Evolutionary conservation across 2,888 invertebrate species (phyloP).

Genomic region (Anthophora plumipes): DNA sequence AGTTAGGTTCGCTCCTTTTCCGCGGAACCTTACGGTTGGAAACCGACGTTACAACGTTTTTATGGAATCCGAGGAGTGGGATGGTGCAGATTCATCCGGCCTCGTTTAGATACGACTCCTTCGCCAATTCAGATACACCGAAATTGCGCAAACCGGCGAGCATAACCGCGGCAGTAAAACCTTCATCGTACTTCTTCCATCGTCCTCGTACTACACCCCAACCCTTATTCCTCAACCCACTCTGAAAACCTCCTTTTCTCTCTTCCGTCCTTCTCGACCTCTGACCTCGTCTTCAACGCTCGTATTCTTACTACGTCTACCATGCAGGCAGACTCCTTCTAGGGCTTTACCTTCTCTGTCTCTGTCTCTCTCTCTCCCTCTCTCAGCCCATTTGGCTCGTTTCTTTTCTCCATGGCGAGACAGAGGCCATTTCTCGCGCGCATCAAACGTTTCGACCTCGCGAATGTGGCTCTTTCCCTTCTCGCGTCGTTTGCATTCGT

Average conservation of each 20-base stretch:
- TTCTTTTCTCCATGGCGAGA: constrained; percentile 12
- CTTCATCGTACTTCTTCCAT: constrained; percentile 67
- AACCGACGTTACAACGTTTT: constrained; percentile 65
- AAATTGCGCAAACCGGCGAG: constrained; percentile 76
- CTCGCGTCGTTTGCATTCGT: constrained; percentile 3
- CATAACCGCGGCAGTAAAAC: constrained; percentile 75
- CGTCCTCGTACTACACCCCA: constrained; percentile 25
- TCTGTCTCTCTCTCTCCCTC: neutral
- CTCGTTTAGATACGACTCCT: constrained; percentile 77
- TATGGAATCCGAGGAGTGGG: constrained; percentile 61
- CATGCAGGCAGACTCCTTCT: too few relatives aligned
- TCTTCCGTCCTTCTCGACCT: constrained; percentile 39
- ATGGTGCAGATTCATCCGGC: constrained; percentile 71
- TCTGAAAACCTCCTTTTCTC: neutral
- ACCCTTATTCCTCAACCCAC: neutral
- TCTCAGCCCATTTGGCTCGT: neutral
- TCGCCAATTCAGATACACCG: constrained; percentile 76
- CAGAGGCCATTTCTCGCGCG: constrained; percentile 35
- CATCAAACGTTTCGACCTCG: constrained; percentile 36
- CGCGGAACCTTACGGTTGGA: constrained; percentile 46
- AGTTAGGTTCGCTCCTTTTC: too few relatives aligned
- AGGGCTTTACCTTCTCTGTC: constrained; percentile 22
- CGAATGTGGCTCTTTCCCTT: neutral
- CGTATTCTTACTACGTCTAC: too few relatives aligned
- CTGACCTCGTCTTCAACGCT: constrained; percentile 28